Evolutionary conservation across 2,797 vertebrate genomes (phyloP), one percentile per base, ranked within the genome.

Genomic region (Chloroceryle amazona): DNA sequence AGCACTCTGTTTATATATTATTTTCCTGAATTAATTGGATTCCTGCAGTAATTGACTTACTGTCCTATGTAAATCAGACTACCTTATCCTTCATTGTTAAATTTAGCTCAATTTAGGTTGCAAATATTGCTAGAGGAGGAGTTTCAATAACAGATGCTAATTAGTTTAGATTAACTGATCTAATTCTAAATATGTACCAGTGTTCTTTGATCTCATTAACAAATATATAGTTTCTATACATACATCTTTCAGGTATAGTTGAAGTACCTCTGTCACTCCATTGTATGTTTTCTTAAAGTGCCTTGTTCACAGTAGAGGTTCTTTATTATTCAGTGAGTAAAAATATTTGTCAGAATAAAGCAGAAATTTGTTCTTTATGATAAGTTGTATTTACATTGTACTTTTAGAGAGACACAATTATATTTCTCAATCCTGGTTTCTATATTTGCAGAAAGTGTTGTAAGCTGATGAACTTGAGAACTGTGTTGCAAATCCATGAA

Each of bases 401-500:
- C 58, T 49, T 86, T 76, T 51, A 58, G 26, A 76, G 42, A 66
- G 23, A 1, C 6, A 54, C 1, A 67, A 71, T 44, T 3, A 13
- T 3, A 29, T 80, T 79, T 58, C 55, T 76, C 35, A 72, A 16
- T 68, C 28, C 29, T 61, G 1, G 3, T 31, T 93, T 79, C 33
- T 87, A 2, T 61, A 51, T 78, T 67, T 92, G 82, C 22, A 65
- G 4, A 26, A 58, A 78, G 39, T 42, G 16, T 65, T 9, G 1
- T 66, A 90, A 37, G 15, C 22, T 44, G 23, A 70, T 49, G 66
- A 71, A 82, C 60, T 44, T 39, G 31, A 82, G 47, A 80, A 72
- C 46, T 71, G 18, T 81, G 18, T 44, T 63, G 71, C 51, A 86
- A 94, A 92, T 94, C 72, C 52, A 29, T 93, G 46, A 86, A 92